A percentile compares a stretch with the other conserved stretches of the same genome.
phyloP scores from a whole-genome alignment of 2,113 vertebrate species.

The Neodontobutis hainanensis region DNA sequence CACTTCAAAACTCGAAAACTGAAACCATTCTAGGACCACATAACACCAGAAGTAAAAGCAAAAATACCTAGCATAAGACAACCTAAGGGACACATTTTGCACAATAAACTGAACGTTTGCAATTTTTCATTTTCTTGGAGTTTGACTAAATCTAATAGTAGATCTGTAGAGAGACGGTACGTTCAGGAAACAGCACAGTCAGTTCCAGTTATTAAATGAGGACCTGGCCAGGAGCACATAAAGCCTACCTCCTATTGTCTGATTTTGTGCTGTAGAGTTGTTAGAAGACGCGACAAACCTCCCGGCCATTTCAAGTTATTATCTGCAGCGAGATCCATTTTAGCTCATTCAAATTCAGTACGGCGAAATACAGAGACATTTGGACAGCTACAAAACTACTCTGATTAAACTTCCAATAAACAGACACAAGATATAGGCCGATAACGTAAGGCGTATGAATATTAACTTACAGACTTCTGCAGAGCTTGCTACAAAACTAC shows the following conservation, averaged over 20 bases:
- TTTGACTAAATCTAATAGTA: too few relatives aligned
- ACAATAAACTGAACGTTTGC: too few relatives aligned
- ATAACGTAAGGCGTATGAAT: not conserved
- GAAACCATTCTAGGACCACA: too few relatives aligned
- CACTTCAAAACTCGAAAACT: too few relatives aligned
- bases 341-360: not conserved
- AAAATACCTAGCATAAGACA: too few relatives aligned
- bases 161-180: not conserved
- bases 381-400: not conserved
- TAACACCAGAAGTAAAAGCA: too few relatives aligned
- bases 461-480: not conserved
- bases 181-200: not conserved
- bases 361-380: not conserved
- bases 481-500: not conserved
- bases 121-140: too few relatives aligned
- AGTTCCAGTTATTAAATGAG: not conserved
- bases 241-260: not conserved
- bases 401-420: not conserved
- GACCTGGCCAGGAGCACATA: not conserved
- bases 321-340: not conserved
- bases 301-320: constrained; percentile 1
- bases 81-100: too few relatives aligned
- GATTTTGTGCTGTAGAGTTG: not conserved
- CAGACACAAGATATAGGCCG: not conserved
- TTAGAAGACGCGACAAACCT: not conserved